Evolutionary conservation across 2,797 vertebrate species (phyloP).

Genomic region (Enteromius unitaeniatus): DNA sequence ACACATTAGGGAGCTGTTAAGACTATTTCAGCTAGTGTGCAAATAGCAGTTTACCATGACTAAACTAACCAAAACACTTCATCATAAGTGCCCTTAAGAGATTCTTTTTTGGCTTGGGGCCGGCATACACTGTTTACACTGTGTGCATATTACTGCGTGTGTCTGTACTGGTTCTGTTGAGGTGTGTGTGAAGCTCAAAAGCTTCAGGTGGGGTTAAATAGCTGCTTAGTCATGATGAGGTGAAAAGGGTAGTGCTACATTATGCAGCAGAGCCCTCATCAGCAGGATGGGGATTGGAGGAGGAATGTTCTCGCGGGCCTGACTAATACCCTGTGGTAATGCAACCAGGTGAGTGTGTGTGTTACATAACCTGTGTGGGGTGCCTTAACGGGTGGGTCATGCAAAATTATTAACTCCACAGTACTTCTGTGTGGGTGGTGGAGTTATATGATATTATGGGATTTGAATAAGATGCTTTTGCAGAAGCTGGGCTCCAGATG

Average conservation of each 20-base stretch:
- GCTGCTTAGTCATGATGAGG: conserved; percentile 40
- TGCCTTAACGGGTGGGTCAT: conserved; percentile 7
- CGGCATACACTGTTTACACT: background rate
- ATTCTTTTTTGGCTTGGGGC: background rate
- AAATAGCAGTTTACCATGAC: background rate
- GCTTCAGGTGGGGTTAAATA: background rate
- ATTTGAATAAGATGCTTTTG: background rate
- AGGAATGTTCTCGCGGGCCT: background rate
- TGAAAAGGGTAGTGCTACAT: conserved; percentile 1
- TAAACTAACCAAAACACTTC: background rate
- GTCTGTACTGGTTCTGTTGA: too few relatives aligned
- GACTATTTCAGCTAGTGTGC: background rate
- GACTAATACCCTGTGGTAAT: conserved; percentile 41
- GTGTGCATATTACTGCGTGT: background rate
- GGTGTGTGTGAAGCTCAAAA: background rate
- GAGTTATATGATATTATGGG: background rate
- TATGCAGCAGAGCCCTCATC: background rate
- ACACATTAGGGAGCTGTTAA: background rate
- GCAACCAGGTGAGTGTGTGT: conserved; percentile 16
- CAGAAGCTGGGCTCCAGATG: background rate
- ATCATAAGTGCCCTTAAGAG: background rate
- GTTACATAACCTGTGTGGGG: conserved; percentile 35
- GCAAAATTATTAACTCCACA: conserved; percentile 3
- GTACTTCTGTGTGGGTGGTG: background rate
- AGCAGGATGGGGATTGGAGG: background rate